phyloP scores from a whole-genome alignment of 2,888 invertebrate species.

The Polia nebulosa region DNA sequence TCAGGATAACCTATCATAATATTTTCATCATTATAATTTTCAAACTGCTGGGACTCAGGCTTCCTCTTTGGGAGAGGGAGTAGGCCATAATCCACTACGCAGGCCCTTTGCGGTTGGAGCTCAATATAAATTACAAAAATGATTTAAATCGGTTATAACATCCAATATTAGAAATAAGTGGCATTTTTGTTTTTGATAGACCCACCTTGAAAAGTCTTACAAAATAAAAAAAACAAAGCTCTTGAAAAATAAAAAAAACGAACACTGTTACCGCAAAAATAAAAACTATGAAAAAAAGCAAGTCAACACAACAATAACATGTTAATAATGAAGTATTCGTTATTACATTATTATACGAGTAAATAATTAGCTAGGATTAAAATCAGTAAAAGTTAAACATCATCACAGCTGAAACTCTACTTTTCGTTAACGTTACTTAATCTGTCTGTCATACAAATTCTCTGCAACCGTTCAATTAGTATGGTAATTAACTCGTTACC shows the following conservation, averaged over 20 bases:
- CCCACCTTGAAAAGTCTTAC: too few species aligned
- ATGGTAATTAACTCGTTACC: constrained; percentile 31
- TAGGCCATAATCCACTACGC: too few species aligned
- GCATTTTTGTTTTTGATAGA: too few species aligned
- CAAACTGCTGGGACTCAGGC: too few species aligned
- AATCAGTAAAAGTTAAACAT: constrained; percentile 26
- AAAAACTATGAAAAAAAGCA: background rate
- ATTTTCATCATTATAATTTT: too few species aligned
- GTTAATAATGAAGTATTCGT: background rate
- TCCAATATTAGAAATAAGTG: too few species aligned
- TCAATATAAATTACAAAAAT: too few species aligned
- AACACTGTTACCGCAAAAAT: too few species aligned
- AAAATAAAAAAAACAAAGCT: background rate
- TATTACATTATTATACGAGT: background rate
- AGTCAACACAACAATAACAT: background rate
- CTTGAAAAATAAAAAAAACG: background rate
- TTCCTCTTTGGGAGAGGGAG: too few species aligned
- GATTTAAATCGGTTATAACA: too few species aligned
- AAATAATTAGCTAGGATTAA: constrained; percentile 1
- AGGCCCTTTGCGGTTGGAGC: too few species aligned
- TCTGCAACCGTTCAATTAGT: constrained; percentile 29
- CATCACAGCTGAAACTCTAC: constrained; percentile 32
- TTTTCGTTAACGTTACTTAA: constrained; percentile 35
- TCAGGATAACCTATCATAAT: too few species aligned
- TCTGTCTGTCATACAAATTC: constrained; percentile 27